Conservation (phyloP, 2,113 vertebrate species). For the Cavia aperea region DNA sequence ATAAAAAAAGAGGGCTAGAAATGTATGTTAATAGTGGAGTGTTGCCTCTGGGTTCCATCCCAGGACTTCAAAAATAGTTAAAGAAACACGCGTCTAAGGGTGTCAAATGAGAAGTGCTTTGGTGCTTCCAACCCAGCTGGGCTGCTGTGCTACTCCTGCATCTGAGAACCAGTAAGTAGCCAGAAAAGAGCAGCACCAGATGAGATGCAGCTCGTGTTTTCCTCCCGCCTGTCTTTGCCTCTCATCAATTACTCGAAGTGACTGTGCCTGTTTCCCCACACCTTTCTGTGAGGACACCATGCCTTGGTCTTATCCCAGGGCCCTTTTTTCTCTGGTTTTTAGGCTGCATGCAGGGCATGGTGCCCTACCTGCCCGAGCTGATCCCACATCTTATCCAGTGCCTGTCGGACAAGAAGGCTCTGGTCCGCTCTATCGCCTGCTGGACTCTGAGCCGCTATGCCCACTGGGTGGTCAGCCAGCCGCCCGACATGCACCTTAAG, state of each 20-base stretch:
- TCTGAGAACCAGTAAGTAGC: not conserved
- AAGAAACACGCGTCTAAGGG: not conserved
- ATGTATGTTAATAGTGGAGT: not conserved
- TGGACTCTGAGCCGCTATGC: constrained; percentile 97
- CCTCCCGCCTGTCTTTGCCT: not conserved
- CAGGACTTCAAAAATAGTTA: not conserved
- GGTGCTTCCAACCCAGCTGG: not conserved
- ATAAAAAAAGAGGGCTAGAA: not conserved
- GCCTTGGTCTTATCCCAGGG: not conserved
- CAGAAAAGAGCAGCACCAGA: rapidly evolving
- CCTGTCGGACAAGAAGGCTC: constrained; percentile 90
- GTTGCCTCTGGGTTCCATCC: not conserved
- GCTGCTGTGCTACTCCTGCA: not conserved
- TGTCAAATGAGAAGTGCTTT: not conserved
- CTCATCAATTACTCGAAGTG: not conserved
- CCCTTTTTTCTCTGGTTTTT: not conserved
- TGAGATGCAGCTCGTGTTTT: not conserved
- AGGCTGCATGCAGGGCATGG: constrained; percentile 99
- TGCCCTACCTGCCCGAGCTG: constrained; percentile 92
- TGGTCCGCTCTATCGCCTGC: constrained; percentile 93
- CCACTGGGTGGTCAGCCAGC: constrained; percentile 96
- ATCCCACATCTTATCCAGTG: constrained; percentile 94
- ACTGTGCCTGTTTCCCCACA: not conserved
- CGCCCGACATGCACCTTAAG: constrained; percentile 91
- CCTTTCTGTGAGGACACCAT: not conserved